Percentiles rank a stretch among this genome's conserved stretches.
Conservation (phyloP, 2,888 invertebrate genomes). For the Operophtera brumata region DNA sequence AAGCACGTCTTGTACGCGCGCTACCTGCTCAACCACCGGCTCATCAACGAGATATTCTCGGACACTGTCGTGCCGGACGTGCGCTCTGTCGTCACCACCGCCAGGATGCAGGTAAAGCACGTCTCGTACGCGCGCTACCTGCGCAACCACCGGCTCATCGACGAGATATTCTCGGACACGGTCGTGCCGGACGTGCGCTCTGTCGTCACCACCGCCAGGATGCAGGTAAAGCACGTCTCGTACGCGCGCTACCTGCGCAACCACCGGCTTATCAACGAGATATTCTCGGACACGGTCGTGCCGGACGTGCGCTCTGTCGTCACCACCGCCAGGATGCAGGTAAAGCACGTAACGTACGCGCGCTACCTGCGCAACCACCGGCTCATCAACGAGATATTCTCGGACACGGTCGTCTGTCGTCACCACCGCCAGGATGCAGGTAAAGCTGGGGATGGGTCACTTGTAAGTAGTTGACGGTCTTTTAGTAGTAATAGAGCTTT, state of each 20-base stretch:
- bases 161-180: conserved; percentile 98
- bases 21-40: conserved; percentile 96
- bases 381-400: conserved; percentile 98
- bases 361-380: conserved; percentile 97
- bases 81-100: conserved; percentile 96
- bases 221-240: conserved; percentile 93
- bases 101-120: conserved; percentile 92
- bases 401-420: conserved; percentile 98
- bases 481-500: too few species aligned
- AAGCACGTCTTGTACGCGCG: conserved; percentile 94
- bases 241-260: conserved; percentile 97
- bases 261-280: conserved; percentile 97
- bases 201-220: conserved; percentile 95
- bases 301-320: conserved; percentile 98
- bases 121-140: conserved; percentile 96
- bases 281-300: conserved; percentile 98
- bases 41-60: conserved; percentile 98
- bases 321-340: conserved; percentile 95
- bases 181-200: conserved; percentile 99
- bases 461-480: too few species aligned
- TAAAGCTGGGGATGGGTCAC: too few species aligned
- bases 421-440: conserved; percentile 95
- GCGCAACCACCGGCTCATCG: conserved; percentile 97
- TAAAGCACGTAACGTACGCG: conserved; percentile 92
- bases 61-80: conserved; percentile 99